phyloP scores from a whole-genome alignment of 2,888 invertebrate species.

The Apoda limacodes region DNA sequence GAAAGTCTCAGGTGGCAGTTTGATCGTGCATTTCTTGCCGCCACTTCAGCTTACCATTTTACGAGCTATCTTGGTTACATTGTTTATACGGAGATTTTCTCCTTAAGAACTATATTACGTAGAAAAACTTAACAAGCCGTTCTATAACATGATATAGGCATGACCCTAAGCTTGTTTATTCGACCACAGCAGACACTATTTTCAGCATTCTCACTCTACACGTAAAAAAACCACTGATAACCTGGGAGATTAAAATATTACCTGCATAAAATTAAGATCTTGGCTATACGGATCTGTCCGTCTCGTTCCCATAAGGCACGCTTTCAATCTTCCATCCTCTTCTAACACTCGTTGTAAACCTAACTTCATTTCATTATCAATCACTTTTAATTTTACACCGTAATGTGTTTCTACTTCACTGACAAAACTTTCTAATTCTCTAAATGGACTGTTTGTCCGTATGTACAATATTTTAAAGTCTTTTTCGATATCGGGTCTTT shows the following conservation, averaged over 20 bases:
- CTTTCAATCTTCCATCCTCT: constrained; percentile 74
- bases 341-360: constrained; percentile 75
- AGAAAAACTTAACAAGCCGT: too few species aligned
- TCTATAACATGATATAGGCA: too few species aligned
- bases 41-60: too few species aligned
- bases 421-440: constrained; percentile 89
- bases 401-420: constrained; percentile 77
- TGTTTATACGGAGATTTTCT: too few species aligned
- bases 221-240: too few species aligned
- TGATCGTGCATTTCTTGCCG: too few species aligned
- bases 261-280: constrained; percentile 77
- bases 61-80: too few species aligned
- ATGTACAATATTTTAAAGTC: constrained; percentile 83
- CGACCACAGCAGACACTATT: too few species aligned
- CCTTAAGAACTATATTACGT: too few species aligned
- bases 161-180: too few species aligned
- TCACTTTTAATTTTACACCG: constrained; percentile 76
- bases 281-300: constrained; percentile 87
- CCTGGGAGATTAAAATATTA: constrained; percentile 43
- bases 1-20: too few species aligned
- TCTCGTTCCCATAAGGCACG: constrained; percentile 93
- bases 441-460: constrained; percentile 82
- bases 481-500: constrained; percentile 38
- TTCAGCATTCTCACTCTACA: too few species aligned
- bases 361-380: constrained; percentile 78